Conservation (phyloP, 2,797 vertebrate genomes). For the Darevskia nairensis region DNA sequence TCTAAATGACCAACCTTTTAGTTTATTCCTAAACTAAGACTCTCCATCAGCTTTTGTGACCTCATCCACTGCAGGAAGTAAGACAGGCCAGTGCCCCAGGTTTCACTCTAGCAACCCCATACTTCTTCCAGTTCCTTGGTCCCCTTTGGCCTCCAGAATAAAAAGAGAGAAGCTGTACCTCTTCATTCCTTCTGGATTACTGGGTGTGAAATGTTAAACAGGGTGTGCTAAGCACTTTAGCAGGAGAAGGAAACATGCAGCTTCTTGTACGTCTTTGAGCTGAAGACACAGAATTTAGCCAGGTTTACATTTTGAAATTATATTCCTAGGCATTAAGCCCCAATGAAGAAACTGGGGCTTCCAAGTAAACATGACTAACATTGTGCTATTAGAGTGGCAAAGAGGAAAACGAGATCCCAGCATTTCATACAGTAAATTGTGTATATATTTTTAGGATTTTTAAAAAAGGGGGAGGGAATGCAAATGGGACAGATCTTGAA, state of each 20-base stretch:
- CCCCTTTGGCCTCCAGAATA: background rate
- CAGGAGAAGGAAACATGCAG: background rate
- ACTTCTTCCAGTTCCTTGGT: background rate
- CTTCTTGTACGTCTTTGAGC: background rate
- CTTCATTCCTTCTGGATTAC: background rate
- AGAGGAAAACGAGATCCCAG: constrained; percentile 46
- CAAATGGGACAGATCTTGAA: constrained; percentile 68
- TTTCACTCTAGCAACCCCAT: background rate
- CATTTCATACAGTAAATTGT: background rate
- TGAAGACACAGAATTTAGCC: background rate
- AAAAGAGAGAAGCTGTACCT: background rate
- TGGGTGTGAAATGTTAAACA: background rate
- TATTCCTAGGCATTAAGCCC: background rate
- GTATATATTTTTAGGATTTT: constrained; percentile 55
- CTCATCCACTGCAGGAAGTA: background rate
- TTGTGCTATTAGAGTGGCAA: background rate
- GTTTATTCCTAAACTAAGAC: background rate
- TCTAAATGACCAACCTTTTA: too few species aligned
- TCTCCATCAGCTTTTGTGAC: background rate
- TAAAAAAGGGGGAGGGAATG: constrained; percentile 52
- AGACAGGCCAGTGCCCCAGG: too few species aligned
- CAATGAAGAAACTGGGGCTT: background rate
- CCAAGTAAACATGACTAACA: background rate
- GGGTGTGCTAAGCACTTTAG: constrained; percentile 3
- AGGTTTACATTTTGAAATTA: background rate